A percentile compares a stretch with the other conserved stretches of the same genome.
Evolutionary conservation across 2,888 invertebrate genomes (phyloP).

Genomic region (Hylaea fasciaria): DNA sequence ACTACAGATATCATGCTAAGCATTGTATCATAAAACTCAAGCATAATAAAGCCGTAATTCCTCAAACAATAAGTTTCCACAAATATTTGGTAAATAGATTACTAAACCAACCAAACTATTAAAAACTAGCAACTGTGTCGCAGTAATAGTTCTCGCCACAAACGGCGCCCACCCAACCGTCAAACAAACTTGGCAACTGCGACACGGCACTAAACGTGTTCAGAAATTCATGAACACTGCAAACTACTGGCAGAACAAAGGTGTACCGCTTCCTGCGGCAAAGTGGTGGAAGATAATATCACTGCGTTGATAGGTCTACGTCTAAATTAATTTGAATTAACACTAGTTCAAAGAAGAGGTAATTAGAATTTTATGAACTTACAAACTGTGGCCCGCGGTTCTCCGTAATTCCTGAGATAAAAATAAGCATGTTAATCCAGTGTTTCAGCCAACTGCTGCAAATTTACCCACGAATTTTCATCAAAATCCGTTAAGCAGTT

Average conservation of each 20-base stretch:
- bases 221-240: constrained; percentile 17
- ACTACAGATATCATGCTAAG: no score
- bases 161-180: background rate
- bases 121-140: constrained; percentile 6
- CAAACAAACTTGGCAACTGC: constrained; percentile 4
- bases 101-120: background rate
- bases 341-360: no score
- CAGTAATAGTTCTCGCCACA: background rate
- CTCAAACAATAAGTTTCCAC: constrained; percentile 3
- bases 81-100: background rate
- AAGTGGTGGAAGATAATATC: background rate
- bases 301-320: background rate
- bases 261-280: background rate
- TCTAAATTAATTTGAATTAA: no score
- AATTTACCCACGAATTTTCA: no score
- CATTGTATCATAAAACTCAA: background rate
- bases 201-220: constrained; percentile 11
- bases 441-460: no score
- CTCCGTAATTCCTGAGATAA: no score
- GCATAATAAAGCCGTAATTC: background rate
- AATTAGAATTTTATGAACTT: no score
- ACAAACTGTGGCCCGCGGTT: no score
- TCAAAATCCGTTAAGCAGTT: no score
- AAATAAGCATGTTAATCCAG: no score
- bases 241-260: constrained; percentile 12